Conservation (phyloP, 2,113 vertebrate species). For the Pygathrix nemaeus region DNA sequence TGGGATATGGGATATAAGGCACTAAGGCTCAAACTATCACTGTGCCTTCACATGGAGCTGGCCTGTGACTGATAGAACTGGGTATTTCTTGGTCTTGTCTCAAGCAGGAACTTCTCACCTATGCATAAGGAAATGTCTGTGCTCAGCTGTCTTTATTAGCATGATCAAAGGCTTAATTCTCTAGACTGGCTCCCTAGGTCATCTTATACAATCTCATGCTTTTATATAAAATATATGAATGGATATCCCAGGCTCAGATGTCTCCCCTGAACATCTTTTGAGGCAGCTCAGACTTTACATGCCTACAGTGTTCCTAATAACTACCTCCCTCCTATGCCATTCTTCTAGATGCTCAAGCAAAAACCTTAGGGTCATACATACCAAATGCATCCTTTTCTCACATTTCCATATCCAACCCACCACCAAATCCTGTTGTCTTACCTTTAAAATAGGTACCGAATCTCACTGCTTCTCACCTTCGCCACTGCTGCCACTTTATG, state of each 20-base stretch:
- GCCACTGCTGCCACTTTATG: too few species aligned
- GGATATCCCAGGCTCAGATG: neutral
- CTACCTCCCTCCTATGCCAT: neutral
- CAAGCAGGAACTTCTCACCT: neutral
- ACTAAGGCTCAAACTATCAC: neutral
- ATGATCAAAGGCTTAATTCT: neutral
- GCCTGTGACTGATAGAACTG: neutral
- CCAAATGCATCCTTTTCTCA: neutral
- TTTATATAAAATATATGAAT: neutral
- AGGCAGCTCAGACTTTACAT: neutral
- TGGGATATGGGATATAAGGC: neutral
- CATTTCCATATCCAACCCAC: neutral
- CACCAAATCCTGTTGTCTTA: neutral
- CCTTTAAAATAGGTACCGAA: neutral
- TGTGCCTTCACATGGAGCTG: neutral
- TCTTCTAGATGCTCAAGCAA: neutral
- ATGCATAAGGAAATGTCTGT: neutral
- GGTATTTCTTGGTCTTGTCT: neutral
- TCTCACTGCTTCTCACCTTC: neutral
- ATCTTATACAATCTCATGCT: neutral
- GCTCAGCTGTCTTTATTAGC: neutral
- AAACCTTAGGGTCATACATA: neutral
- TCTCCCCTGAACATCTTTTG: neutral
- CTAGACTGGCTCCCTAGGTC: neutral
- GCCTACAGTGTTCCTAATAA: neutral